Evolutionary conservation across 2,113 vertebrate genomes (phyloP).

Genomic region (human (Homo sapiens)): GRCh38 chr12:103473001-103473500

Average conservation of each 20-base stretch:
- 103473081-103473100: neutral
- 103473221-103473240: neutral
- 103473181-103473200: neutral
- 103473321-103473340: neutral
- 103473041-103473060: neutral
- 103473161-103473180: neutral
- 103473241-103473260: neutral
- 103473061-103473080: neutral
- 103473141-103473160: neutral
- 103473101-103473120: neutral
- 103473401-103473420: neutral
- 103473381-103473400: neutral
- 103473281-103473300: neutral
- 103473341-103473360: neutral
- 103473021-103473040: neutral
- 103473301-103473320: neutral
- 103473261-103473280: neutral
- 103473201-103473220: neutral
- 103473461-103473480: neutral
- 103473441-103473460: neutral
- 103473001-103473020: neutral
- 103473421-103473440: neutral
- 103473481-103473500: neutral
- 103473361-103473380: neutral
- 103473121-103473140: neutral